phyloP scores from a whole-genome alignment of 2,113 vertebrate species.

The Calypte anna region DNA sequence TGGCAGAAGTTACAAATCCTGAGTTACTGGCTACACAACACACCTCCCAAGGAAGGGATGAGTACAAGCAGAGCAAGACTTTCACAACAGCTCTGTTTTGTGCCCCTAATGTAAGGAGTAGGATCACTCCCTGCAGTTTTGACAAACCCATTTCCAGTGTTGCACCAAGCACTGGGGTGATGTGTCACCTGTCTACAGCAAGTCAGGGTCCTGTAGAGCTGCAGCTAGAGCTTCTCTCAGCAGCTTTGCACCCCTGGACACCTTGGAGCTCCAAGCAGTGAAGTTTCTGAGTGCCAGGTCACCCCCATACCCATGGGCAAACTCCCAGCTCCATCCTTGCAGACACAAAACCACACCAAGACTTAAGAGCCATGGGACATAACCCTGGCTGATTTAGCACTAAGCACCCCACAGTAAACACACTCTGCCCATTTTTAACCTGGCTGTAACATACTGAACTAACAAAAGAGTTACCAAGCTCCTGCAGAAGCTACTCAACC shows the following conservation, averaged over 20 bases:
- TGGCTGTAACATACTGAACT: rapidly evolving
- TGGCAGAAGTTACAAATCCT: not conserved
- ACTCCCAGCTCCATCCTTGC: not conserved
- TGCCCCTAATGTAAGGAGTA: not conserved
- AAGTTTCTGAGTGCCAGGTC: not conserved
- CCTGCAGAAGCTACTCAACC: not conserved
- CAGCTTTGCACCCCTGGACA: not conserved
- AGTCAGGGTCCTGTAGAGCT: not conserved
- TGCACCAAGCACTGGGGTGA: not conserved
- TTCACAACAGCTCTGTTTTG: not conserved
- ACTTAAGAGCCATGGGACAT: not conserved
- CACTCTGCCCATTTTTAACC: not conserved
- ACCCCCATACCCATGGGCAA: not conserved
- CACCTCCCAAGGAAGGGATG: not conserved
- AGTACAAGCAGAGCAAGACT: not conserved
- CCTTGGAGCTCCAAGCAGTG: not conserved
- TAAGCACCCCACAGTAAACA: not conserved
- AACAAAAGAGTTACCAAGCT: not conserved
- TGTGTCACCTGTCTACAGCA: not conserved
- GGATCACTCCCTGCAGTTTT: not conserved
- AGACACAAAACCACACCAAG: not conserved
- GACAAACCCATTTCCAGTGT: not conserved
- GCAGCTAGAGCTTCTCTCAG: not conserved
- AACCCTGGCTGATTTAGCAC: not conserved
- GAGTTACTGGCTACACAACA: not conserved